Evolutionary conservation across 2,797 vertebrate genomes (phyloP).

Genomic region (Gallinago nigripennis): DNA sequence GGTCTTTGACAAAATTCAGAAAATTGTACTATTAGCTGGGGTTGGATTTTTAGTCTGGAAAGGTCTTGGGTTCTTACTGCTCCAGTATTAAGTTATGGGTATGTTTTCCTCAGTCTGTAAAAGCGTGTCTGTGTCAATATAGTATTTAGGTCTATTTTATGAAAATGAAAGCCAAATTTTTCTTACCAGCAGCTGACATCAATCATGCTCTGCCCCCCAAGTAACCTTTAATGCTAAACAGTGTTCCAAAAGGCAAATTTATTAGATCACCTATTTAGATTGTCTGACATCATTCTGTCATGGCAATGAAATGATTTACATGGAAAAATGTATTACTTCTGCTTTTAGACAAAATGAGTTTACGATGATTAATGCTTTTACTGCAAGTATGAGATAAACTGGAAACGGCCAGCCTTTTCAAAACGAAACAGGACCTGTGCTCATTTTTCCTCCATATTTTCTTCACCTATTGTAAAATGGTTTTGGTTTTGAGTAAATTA

Average conservation of each 20-base stretch:
- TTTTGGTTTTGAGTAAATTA: background rate
- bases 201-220: background rate
- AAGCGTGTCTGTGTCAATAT: background rate
- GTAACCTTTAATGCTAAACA: constrained; percentile 39
- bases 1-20: background rate
- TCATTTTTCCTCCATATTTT: constrained; percentile 2
- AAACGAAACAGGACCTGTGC: background rate
- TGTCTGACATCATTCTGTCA: constrained; percentile 64
- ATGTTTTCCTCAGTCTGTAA: background rate
- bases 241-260: constrained; percentile 39
- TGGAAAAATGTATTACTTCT: constrained; percentile 47
- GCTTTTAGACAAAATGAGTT: constrained; percentile 69
- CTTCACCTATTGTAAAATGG: background rate
- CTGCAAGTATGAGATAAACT: constrained; percentile 8
- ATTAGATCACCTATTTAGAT: constrained; percentile 42
- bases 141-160: background rate
- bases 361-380: constrained; percentile 63
- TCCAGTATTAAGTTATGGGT: background rate
- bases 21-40: background rate
- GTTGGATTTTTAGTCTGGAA: background rate
- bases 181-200: background rate
- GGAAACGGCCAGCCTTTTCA: background rate
- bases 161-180: constrained; percentile 8
- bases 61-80: background rate
- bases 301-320: constrained; percentile 59